Conservation (phyloP, 1,140 invertebrate species). For the Drosophila funebris region DNA sequence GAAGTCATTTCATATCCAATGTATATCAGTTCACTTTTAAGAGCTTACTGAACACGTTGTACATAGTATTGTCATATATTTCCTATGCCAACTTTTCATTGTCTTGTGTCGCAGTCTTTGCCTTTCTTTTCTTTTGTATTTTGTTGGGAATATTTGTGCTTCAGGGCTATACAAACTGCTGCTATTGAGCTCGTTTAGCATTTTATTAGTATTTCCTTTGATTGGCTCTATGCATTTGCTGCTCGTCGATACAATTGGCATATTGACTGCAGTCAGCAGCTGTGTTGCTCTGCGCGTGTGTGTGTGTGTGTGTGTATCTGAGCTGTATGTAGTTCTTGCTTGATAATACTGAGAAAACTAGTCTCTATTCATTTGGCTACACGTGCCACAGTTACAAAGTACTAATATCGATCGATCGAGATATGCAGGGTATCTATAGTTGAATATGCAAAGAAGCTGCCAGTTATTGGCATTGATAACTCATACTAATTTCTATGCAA, state of each 20-base stretch:
- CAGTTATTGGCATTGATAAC: conserved; percentile 7
- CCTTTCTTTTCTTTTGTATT: neutral
- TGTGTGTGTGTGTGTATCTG: neutral
- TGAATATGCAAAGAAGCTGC: neutral
- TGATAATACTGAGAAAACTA: conserved; percentile 7
- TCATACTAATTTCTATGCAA: conserved; percentile 37
- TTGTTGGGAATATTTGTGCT: conserved; percentile 17
- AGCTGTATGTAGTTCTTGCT: neutral
- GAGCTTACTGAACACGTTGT: too few relatives aligned
- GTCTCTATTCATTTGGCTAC: conserved; percentile 1
- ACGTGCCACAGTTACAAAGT: conserved; percentile 12
- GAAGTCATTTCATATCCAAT: too few relatives aligned
- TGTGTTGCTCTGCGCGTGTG: neutral
- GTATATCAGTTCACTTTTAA: too few relatives aligned
- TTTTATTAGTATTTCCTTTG: conserved; percentile 50
- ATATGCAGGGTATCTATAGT: neutral
- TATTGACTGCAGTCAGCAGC: conserved; percentile 2
- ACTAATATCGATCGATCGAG: neutral
- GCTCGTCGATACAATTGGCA: conserved; percentile 25
- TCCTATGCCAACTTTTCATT: neutral
- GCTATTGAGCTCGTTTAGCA: conserved; percentile 47
- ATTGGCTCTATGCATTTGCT: conserved; percentile 25
- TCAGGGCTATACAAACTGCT: conserved; percentile 21
- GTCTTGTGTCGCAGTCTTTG: neutral
- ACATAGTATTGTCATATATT: neutral